Percentiles rank a stretch among this genome's conserved stretches.
These are phyloP conservation scores for Characodon lateralis DNA, from an alignment of 2,797 vertebrate genomes.

Conservation along the genomic window DNA sequence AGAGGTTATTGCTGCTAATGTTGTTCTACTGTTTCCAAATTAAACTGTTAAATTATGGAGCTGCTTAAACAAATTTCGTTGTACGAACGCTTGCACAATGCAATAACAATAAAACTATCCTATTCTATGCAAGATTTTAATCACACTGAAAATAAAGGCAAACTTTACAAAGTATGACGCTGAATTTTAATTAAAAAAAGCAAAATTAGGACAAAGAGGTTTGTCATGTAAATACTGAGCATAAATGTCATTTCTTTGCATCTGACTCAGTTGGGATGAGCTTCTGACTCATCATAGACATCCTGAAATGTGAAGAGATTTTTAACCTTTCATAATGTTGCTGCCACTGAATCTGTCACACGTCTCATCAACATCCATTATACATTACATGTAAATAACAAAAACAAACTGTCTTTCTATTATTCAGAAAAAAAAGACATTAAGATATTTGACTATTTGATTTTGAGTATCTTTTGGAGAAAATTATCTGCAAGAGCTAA, in stretches of 20 bases:
- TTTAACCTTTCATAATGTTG: slow-evolving; percentile 28
- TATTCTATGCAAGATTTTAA: not conserved
- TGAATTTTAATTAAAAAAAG: slow-evolving; percentile 12
- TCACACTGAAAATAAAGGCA: not conserved
- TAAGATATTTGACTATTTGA: slow-evolving; percentile 11
- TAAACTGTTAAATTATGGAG: too few species aligned
- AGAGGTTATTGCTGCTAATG: too few species aligned
- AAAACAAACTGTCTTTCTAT: slow-evolving; percentile 1
- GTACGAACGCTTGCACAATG: too few species aligned
- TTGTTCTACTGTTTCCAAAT: too few species aligned
- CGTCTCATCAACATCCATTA: not conserved
- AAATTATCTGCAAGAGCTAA: slow-evolving; percentile 19
- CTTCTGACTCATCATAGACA: slow-evolving; percentile 8
- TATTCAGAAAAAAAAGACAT: not conserved
- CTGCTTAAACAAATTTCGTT: too few species aligned
- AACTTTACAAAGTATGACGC: not conserved
- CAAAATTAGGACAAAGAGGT: not conserved
- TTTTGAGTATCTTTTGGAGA: slow-evolving; percentile 5
- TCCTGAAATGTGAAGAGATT: slow-evolving; percentile 13
- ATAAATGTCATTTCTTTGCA: not conserved
- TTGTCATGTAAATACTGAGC: not conserved
- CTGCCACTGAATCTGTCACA: slow-evolving; percentile 8
- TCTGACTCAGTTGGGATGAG: not conserved
- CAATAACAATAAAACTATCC: too few species aligned
- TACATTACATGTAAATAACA: not conserved